These are phyloP conservation scores for Atherinosoma microstoma DNA, from an alignment of 2,797 vertebrate species.

Conservation along the genomic window DNA sequence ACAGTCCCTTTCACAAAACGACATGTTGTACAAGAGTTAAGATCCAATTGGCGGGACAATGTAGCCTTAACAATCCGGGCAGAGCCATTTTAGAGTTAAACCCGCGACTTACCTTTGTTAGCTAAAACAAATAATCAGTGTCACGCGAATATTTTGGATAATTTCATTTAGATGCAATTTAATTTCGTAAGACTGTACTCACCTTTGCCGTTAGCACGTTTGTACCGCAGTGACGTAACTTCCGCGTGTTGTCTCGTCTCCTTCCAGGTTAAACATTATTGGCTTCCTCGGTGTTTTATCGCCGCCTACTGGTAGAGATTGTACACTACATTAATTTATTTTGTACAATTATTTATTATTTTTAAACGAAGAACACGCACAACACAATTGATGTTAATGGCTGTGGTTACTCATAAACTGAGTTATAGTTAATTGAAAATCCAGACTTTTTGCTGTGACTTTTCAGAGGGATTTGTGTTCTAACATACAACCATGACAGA, in stretches of 20 bases:
- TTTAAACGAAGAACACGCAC: too few species aligned
- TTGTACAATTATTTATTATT: neutral
- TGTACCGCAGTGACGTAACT: constrained; percentile 28
- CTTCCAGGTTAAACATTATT: constrained; percentile 47
- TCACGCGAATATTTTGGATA: accelerated
- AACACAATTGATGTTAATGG: too few species aligned
- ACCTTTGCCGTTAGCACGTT: constrained; percentile 63
- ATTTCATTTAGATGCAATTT: neutral
- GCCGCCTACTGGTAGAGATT: constrained; percentile 10
- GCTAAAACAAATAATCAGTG: neutral
- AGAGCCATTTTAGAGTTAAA: neutral
- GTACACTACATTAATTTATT: constrained; percentile 7
- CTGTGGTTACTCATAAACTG: neutral
- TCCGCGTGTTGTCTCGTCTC: constrained; percentile 10
- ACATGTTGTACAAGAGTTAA: neutral
- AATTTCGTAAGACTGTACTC: constrained; percentile 38
- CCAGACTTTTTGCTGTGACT: too few species aligned
- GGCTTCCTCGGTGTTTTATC: constrained; percentile 14
- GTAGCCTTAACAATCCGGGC: neutral
- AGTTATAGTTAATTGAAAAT: too few species aligned
- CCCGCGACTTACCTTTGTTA: neutral
- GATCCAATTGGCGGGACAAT: neutral
- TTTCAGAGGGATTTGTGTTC: neutral
- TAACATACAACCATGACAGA: neutral
- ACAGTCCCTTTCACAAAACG: neutral